These are phyloP conservation scores for Micronycteris hirsuta DNA, from an alignment of 2,113 vertebrate genomes.

Conservation along the genomic window DNA sequence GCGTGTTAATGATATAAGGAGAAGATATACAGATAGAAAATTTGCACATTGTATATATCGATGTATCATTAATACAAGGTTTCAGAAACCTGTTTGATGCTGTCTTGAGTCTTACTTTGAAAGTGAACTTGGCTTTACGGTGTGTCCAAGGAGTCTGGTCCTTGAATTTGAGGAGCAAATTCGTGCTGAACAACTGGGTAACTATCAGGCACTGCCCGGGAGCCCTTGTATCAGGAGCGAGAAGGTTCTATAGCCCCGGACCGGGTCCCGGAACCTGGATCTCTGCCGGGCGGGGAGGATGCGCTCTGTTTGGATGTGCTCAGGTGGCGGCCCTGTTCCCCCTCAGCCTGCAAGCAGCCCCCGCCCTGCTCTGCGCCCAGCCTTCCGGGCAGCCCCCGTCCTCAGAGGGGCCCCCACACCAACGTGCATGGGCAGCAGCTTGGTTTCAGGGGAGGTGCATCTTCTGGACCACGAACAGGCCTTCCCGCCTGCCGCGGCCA, in stretches of 20 bases:
- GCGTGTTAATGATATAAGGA: neutral
- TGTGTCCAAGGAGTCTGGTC: neutral
- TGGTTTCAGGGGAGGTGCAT: neutral
- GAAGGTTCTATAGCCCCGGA: neutral
- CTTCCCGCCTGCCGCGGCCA: too few relatives aligned
- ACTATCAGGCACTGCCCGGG: neutral
- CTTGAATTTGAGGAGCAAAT: neutral
- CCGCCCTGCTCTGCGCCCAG: fast-evolving
- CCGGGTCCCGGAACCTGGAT: neutral
- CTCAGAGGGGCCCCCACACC: neutral
- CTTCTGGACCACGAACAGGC: neutral
- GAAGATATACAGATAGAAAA: neutral
- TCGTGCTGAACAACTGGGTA: neutral
- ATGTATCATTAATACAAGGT: neutral
- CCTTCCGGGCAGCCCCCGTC: fast-evolving
- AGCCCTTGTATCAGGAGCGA: neutral
- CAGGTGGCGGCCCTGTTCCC: fast-evolving
- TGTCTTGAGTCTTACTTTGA: neutral
- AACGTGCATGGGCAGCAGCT: fast-evolving
- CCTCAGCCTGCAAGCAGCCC: neutral
- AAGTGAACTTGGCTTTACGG: neutral
- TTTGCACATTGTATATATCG: neutral
- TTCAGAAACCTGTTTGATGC: neutral
- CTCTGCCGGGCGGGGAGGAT: fast-evolving
- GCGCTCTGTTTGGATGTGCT: neutral